phyloP scores from a whole-genome alignment of 1,140 invertebrate species.

The Drosophila ironensis region DNA sequence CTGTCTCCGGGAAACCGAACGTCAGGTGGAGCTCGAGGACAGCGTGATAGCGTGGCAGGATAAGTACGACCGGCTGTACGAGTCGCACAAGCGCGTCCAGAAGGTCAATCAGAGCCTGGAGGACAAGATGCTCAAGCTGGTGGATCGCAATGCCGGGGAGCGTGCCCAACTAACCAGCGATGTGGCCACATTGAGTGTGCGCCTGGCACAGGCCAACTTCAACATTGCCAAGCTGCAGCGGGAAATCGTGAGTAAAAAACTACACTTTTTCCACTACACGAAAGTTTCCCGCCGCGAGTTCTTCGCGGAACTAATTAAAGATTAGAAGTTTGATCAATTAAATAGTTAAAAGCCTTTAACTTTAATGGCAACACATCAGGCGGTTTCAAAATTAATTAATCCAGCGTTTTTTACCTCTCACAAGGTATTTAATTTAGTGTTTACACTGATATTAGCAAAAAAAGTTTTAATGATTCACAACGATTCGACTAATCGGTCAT shows the following conservation, averaged over 20 bases:
- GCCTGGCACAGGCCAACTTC: conserved; percentile 93
- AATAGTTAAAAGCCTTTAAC: too few relatives aligned
- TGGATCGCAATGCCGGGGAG: conserved; percentile 96
- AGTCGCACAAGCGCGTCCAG: conserved; percentile 96
- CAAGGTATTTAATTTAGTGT: too few relatives aligned
- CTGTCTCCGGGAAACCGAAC: conserved; percentile 90
- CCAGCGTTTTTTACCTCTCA: too few relatives aligned
- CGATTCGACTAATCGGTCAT: too few relatives aligned
- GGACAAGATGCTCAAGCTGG: conserved; percentile 96
- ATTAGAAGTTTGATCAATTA: too few relatives aligned
- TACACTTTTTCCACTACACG: too few relatives aligned
- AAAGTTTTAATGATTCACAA: too few relatives aligned
- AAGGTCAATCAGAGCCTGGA: conserved; percentile 97
- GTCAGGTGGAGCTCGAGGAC: conserved; percentile 90
- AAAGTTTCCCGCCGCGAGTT: too few relatives aligned
- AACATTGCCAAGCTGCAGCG: conserved; percentile 93
- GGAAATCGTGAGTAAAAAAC: conserved; percentile 91
- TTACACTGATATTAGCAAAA: too few relatives aligned
- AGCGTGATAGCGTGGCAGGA: conserved; percentile 94
- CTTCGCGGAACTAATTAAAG: too few relatives aligned
- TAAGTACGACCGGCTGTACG: conserved; percentile 95
- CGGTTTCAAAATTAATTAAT: too few relatives aligned
- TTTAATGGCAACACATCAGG: too few relatives aligned
- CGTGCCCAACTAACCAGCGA: conserved; percentile 93
- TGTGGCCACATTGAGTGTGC: conserved; percentile 92